A percentile compares a stretch with the other conserved stretches of the same genome.
These are phyloP conservation scores for Rhabdornis inornatus DNA, from an alignment of 2,113 vertebrate species.

Conservation along the genomic window DNA sequence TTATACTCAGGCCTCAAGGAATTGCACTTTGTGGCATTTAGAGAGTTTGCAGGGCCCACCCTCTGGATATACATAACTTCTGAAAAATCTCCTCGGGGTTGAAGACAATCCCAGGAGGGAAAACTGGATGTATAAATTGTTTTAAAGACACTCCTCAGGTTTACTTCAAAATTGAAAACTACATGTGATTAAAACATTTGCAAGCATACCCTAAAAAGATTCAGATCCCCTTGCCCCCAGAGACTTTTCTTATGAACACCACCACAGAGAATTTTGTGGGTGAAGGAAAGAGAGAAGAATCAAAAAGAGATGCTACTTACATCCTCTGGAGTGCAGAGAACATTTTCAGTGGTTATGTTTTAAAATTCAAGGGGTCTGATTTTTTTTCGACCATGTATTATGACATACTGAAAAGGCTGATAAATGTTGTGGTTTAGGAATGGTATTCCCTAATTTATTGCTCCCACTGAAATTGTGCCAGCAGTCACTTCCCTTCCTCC, in stretches of 20 bases:
- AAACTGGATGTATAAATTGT: background rate
- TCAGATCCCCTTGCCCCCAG: background rate
- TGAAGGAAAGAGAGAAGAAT: background rate
- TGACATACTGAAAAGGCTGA: background rate
- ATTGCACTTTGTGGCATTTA: background rate
- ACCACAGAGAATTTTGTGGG: background rate
- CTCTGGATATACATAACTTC: background rate
- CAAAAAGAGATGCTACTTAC: background rate
- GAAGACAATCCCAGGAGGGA: background rate
- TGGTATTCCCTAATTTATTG: background rate
- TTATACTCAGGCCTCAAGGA: background rate
- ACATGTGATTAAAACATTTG: background rate
- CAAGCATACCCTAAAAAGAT: background rate
- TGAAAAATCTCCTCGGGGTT: background rate
- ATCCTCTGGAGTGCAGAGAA: background rate
- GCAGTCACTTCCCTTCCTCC: accelerated
- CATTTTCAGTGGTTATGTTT: background rate
- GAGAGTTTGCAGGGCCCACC: background rate
- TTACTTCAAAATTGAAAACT: background rate
- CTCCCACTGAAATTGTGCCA: background rate
- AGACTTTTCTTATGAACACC: background rate
- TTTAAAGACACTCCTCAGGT: background rate
- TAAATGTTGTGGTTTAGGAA: background rate
- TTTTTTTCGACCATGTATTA: background rate
- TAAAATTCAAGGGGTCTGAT: background rate